A percentile compares a stretch with the other conserved stretches of the same genome.
These are phyloP conservation scores for Nasonia oneida DNA, from an alignment of 2,888 invertebrate genomes.

Conservation along the genomic window DNA sequence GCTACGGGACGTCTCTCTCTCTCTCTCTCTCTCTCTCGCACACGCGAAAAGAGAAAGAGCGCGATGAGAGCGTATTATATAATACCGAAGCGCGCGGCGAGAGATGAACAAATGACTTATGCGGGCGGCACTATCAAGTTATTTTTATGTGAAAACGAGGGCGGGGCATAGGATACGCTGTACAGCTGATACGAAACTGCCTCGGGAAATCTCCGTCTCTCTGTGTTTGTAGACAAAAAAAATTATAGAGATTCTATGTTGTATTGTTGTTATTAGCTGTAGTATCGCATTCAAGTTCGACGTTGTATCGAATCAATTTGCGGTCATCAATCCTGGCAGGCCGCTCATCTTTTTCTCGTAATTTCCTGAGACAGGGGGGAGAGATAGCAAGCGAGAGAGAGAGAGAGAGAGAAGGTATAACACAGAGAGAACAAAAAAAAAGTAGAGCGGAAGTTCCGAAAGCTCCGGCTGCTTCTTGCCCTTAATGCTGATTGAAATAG, in stretches of 20 bases:
- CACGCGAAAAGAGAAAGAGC: neutral
- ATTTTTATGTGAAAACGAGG: slow-evolving; percentile 43
- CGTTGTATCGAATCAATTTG: neutral
- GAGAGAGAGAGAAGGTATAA: neutral
- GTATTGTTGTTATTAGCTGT: too few species aligned
- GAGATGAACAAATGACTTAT: neutral
- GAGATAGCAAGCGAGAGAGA: neutral
- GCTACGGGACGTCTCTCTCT: neutral
- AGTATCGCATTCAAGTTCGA: too few species aligned
- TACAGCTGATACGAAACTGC: slow-evolving; percentile 36
- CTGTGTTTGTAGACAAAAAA: neutral
- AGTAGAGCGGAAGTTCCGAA: neutral
- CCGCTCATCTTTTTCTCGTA: neutral
- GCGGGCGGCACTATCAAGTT: slow-evolving; percentile 8
- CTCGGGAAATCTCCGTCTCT: neutral
- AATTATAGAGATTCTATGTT: neutral
- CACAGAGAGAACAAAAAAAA: neutral
- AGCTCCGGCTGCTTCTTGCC: neutral
- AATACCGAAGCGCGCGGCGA: neutral
- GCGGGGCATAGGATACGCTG: neutral
- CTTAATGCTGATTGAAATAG: slow-evolving; percentile 16
- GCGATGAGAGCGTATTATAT: neutral
- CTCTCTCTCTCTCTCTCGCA: too few species aligned
- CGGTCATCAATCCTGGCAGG: neutral
- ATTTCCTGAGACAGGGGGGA: neutral